Evolutionary conservation across 2,888 invertebrate genomes (phyloP).

Genomic region (Orthonychiurus folsomi): DNA sequence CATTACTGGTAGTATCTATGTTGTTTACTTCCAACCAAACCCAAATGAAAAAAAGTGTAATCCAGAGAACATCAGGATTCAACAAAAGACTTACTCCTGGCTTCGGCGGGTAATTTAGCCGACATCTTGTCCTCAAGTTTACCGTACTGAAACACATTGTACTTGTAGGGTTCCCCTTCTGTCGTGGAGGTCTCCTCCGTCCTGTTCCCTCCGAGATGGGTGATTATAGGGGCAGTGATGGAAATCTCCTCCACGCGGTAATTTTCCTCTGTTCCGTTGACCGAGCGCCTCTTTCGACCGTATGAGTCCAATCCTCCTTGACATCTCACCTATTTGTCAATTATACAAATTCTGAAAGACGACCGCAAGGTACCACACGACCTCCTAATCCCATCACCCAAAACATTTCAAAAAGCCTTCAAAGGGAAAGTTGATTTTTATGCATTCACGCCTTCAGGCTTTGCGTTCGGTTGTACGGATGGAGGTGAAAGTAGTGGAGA

Average conservation of each 20-base stretch:
- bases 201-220: constrained; percentile 3
- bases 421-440: too few relatives aligned
- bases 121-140: constrained; percentile 14
- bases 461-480: too few relatives aligned
- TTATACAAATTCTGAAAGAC: too few relatives aligned
- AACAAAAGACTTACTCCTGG: constrained; percentile 15
- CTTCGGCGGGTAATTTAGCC: neutral
- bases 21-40: too few relatives aligned
- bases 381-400: too few relatives aligned
- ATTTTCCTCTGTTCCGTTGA: constrained; percentile 32
- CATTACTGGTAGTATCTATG: too few relatives aligned
- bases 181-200: constrained; percentile 9
- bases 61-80: too few relatives aligned
- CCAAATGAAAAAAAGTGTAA: too few relatives aligned
- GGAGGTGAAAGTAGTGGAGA: too few relatives aligned
- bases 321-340: constrained; percentile 42
- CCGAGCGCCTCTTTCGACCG: constrained; percentile 41
- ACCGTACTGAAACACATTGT: constrained; percentile 36
- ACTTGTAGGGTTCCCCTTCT: constrained; percentile 19
- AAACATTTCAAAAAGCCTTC: too few relatives aligned
- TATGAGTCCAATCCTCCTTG: constrained; percentile 43
- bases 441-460: too few relatives aligned
- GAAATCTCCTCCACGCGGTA: constrained; percentile 29
- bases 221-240: constrained; percentile 27
- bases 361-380: too few relatives aligned